Base-by-base conservation (phyloP, 2,888 invertebrate genomes). In the Heteromurus nitidus region DNA sequence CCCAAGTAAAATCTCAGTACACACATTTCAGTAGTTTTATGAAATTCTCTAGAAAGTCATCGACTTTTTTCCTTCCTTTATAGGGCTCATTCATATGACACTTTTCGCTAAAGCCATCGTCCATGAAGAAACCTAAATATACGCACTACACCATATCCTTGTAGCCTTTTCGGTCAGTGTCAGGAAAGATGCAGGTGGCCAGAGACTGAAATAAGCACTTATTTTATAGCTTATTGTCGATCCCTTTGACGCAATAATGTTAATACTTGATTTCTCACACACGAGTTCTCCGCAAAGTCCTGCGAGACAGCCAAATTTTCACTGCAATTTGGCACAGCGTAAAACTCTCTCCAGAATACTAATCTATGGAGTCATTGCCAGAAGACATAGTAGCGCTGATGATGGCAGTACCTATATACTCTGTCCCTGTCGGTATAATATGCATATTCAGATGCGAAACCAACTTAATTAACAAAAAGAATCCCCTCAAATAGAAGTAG, bases 391-490 rank as follows among this genome's bases (percentile, higher is more conserved):
- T 24, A 50, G 50, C 3, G 50, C 50, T 11, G 5, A 13, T 36
- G 36, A 36, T 9, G 3, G 50, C 9, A 50, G n/a, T 11, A 50
- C 9, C n/a, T 13, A 50, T 36, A 36, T 36, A 36, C 36, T 13
- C 13, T 36, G 36, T 36, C 7, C 36, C 36, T 36, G 13, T 5
- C 36, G 36, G 13, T 36, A 5, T 36, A 36, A 5, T 36, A 36
- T 36, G 13, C 36, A 5, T 36, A 36, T 36, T 13, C 36, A 36
- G 7, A 36, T 36, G 11, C n/a, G 3, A 55, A 7, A 64, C 31
- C 30, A 50, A 55, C 42, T 74, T 74, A 74, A 74, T 74, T 74
- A 74, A 74, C 65, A 53, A 24, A n/a, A 36, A n/a, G 64, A 74
- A 53, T 65, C 36, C 55, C 65, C 65, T 55, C 11, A 74, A 74